Evolutionary conservation across 2,113 vertebrate genomes (phyloP), one percentile per base, ranked within the genome.

Genomic region (Astatotilapia flaviijosephi): DNA sequence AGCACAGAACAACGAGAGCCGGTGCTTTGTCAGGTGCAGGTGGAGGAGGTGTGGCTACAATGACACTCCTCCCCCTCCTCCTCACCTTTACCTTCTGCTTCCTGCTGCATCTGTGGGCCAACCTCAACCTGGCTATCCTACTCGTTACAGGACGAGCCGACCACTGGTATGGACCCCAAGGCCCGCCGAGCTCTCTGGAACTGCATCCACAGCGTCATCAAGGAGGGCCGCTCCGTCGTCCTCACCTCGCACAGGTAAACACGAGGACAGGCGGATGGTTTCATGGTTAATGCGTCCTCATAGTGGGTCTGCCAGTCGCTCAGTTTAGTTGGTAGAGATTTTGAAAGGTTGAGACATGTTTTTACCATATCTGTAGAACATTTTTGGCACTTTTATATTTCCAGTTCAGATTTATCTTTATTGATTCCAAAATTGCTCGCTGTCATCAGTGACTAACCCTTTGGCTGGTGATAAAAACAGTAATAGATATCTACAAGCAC

Each of bases 131-230:
- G 23, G 68, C 86, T 83, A 82, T 95, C 10, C 70, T 93, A 4
- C 65, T 92, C 17, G 14, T 94, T 86, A 73, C 90, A 99, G 99
- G 98, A 99, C 90, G 99, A 99, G 88, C 99, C 99, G 60, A 99
- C 99, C 49, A 99, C 99, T 3, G 98, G 99, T 9, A 99, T 99
- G 99, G 99, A 99, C 91, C 99, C 99, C 82, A 99, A 99, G 91
- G 98, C 99, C 56, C 97, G 98, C 26, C 96, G 98, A 19, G 98
- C 99, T 37, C 92, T 99, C 55, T 99, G 99, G 99, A 98, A 98
- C 95, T 98, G 97, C 62, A 98, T 98, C 89, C 96, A 97, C 77
- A 98, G 97, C 82, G 88, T 99, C 26, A 97, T 99, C 94, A 99
- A 99, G 91, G 97, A 98, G 91, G 98, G 99, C 3, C 96, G 99